phyloP scores from a whole-genome alignment of 2,113 vertebrate genomes.

The Athene noctua region DNA sequence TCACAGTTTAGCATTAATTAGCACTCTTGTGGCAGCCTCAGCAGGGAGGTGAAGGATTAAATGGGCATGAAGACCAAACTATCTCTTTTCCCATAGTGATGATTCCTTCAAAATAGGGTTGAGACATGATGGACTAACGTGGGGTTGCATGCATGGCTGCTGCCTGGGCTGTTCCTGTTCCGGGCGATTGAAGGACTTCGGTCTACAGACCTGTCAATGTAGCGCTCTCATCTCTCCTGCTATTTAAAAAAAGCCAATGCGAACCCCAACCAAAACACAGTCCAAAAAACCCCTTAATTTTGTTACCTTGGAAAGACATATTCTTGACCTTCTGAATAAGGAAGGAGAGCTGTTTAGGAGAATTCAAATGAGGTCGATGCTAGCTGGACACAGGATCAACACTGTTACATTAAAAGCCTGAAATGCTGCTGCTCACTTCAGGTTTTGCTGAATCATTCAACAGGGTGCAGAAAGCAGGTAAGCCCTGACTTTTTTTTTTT shows the following conservation, averaged over 20 bases:
- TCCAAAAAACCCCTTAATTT: accelerated
- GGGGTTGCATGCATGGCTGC: neutral
- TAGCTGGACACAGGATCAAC: neutral
- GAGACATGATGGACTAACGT: neutral
- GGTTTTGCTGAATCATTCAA: constrained; percentile 44
- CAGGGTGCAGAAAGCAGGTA: constrained; percentile 11
- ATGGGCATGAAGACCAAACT: constrained; percentile 23
- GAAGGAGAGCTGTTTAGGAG: neutral
- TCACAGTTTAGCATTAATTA: constrained; percentile 64
- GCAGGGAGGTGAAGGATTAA: constrained; percentile 49
- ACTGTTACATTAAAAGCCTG: neutral
- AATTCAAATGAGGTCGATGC: neutral
- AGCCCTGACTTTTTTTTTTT: neutral
- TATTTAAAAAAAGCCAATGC: neutral
- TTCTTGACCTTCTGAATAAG: neutral
- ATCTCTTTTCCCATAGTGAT: neutral
- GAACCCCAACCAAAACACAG: neutral
- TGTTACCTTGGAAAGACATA: neutral
- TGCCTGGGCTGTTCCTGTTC: neutral
- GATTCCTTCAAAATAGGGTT: neutral
- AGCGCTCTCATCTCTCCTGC: neutral
- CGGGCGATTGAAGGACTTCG: neutral
- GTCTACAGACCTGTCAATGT: neutral
- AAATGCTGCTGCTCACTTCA: neutral
- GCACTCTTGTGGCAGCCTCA: constrained; percentile 29